phyloP scores from a whole-genome alignment of 2,888 invertebrate species.

The Gasteruption jaculator region DNA sequence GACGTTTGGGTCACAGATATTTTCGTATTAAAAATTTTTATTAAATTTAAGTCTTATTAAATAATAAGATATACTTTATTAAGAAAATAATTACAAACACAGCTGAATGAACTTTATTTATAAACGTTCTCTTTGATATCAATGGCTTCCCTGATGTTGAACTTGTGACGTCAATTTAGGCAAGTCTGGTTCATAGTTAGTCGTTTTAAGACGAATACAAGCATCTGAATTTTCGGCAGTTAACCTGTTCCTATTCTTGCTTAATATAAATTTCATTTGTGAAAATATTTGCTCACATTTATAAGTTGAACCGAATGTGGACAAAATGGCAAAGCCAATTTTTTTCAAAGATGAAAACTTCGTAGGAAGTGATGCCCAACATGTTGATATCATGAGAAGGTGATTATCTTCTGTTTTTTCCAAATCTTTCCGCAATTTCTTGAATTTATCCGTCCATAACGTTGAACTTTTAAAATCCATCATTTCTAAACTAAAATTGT shows the following conservation, averaged over 20 bases:
- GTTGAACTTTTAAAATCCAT: too few species aligned
- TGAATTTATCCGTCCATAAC: too few species aligned
- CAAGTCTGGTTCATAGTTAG: slow-evolving; percentile 12
- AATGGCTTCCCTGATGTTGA: slow-evolving; percentile 12
- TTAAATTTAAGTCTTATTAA: too few species aligned
- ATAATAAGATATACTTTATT: too few species aligned
- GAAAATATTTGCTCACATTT: slow-evolving; percentile 13
- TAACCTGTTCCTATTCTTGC: slow-evolving; percentile 8
- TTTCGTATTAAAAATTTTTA: too few species aligned
- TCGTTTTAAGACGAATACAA: slow-evolving; percentile 12
- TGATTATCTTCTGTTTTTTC: too few species aligned
- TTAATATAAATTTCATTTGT: slow-evolving; percentile 12
- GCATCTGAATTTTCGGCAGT: slow-evolving; percentile 12
- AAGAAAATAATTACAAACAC: too few species aligned
- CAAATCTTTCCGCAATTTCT: too few species aligned
- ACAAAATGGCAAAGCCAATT: slow-evolving; percentile 12
- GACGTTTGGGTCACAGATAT: slow-evolving; percentile 13
- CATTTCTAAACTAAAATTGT: too few species aligned
- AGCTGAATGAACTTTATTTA: too few species aligned
- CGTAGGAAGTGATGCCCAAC: slow-evolving; percentile 11
- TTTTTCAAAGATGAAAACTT: slow-evolving; percentile 11
- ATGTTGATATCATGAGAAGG: slow-evolving; percentile 9
- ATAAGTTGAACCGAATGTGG: slow-evolving; percentile 13
- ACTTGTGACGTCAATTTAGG: slow-evolving; percentile 15
- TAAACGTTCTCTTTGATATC: too few species aligned